Percentiles rank a stretch among this genome's conserved stretches.
These are phyloP conservation scores for Aselliscus stoliczkanus DNA, from an alignment of 2,797 vertebrate genomes.

Conservation along the genomic window DNA sequence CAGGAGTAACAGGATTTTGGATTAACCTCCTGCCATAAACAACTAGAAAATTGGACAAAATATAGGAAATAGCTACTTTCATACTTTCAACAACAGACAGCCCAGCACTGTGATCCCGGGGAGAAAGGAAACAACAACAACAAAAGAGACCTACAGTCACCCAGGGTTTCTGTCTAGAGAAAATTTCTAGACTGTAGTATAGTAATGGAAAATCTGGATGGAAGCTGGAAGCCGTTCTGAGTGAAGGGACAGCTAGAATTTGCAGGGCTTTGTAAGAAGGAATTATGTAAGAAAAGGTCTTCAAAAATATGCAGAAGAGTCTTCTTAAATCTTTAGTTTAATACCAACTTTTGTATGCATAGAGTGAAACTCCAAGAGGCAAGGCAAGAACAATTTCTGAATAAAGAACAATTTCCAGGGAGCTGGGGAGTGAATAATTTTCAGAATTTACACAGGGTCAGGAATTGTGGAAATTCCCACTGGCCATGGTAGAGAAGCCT, in stretches of 20 bases:
- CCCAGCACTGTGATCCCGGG: neutral
- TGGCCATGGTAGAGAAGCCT: neutral
- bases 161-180: neutral
- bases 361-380: neutral
- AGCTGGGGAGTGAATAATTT: neutral
- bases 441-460: neutral
- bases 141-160: neutral
- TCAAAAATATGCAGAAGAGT: neutral
- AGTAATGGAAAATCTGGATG: neutral
- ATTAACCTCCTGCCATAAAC: slow-evolving; percentile 15
- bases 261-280: neutral
- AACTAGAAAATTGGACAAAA: slow-evolving; percentile 24
- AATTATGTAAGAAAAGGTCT: neutral
- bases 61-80: slow-evolving; percentile 24
- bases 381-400: neutral
- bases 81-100: neutral
- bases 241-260: neutral
- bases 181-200: neutral
- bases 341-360: neutral
- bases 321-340: neutral
- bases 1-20: neutral
- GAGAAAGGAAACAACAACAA: neutral
- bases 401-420: neutral
- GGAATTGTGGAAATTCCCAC: neutral
- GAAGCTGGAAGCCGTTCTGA: neutral